Conservation (phyloP, 2,888 invertebrate species). For the Pristionchus arcanus region DNA sequence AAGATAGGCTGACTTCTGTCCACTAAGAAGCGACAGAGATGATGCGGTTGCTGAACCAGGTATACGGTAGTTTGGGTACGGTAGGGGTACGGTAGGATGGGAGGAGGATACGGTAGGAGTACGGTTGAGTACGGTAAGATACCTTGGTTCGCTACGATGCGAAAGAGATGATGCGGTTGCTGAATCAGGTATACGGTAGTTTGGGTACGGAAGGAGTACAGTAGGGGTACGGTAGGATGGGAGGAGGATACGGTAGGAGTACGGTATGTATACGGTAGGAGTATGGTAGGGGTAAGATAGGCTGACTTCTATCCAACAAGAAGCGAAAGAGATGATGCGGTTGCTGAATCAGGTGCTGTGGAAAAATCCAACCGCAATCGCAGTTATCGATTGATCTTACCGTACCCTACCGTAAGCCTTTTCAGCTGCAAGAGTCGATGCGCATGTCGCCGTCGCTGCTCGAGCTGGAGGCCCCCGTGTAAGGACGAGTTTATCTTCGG, state of each 20-base stretch:
- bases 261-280: not conserved
- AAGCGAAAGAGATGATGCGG: too few species aligned
- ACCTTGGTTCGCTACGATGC: too few species aligned
- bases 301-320: too few species aligned
- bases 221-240: not conserved
- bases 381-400: not conserved
- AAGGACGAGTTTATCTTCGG: too few species aligned
- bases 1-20: too few species aligned
- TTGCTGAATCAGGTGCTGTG: too few species aligned
- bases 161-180: too few species aligned
- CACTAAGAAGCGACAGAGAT: too few species aligned
- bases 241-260: not conserved
- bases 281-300: too few species aligned
- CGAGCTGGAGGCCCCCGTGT: conserved; percentile 33
- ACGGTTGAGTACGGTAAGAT: not conserved
- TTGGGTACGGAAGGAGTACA: too few species aligned
- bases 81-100: not conserved
- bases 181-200: too few species aligned
- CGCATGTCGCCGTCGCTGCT: not conserved
- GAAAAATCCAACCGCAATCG: not conserved
- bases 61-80: not conserved
- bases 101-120: not conserved
- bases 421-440: not conserved
- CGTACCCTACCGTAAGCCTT: not conserved
- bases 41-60: too few species aligned